phyloP scores from a whole-genome alignment of 2,888 invertebrate species.

The Pimpla rufipes region DNA sequence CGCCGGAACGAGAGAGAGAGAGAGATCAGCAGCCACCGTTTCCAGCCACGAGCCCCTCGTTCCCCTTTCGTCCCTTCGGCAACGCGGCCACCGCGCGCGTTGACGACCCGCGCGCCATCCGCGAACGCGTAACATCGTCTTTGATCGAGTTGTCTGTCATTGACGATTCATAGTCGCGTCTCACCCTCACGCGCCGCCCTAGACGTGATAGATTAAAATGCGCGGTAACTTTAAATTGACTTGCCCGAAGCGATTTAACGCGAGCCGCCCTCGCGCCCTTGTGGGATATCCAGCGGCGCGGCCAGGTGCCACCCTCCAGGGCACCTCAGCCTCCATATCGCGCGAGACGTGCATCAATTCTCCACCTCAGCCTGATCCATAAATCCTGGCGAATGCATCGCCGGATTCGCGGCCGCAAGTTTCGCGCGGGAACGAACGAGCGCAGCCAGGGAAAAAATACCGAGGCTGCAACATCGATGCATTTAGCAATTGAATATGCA shows the following conservation, averaged over 20 bases:
- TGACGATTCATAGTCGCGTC: conserved; percentile 77
- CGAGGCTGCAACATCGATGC: neutral
- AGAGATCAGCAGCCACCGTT: conserved; percentile 40
- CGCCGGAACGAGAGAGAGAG: conserved; percentile 16
- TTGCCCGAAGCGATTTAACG: conserved; percentile 66
- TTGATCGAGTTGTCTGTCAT: conserved; percentile 80
- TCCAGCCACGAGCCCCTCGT: conserved; percentile 43
- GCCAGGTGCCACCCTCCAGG: conserved; percentile 11
- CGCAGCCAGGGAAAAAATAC: neutral
- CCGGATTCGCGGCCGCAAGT: neutral
- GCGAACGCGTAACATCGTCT: conserved; percentile 69
- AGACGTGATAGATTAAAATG: conserved; percentile 76
- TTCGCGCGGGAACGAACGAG: neutral
- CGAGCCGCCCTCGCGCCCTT: conserved; percentile 13
- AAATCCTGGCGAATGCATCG: neutral
- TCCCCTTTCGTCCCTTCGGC: conserved; percentile 50
- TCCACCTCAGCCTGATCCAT: neutral
- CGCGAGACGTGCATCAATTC: conserved; percentile 7
- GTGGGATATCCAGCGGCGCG: neutral
- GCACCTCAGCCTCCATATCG: neutral
- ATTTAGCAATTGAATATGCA: conserved; percentile 7
- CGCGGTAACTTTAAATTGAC: conserved; percentile 78
- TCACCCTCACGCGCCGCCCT: conserved; percentile 43
- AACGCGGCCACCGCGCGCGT: conserved; percentile 41
- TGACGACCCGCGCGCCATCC: conserved; percentile 5